Conservation (phyloP, 2,888 invertebrate species). For the Cancer borealis region DNA sequence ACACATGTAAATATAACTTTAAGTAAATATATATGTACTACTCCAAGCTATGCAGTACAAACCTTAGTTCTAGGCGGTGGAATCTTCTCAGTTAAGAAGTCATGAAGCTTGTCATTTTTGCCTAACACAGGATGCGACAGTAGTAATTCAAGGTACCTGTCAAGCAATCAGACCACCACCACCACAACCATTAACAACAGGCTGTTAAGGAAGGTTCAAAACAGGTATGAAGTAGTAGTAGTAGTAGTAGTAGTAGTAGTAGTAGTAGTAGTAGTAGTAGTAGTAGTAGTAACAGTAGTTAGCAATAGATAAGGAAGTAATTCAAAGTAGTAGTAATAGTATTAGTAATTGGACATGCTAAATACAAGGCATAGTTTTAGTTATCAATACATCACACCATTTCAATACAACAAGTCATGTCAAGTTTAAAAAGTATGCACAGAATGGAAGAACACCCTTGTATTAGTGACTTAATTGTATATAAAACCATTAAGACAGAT, state of each 20-base stretch:
- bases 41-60: neutral
- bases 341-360: neutral
- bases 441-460: too few species aligned
- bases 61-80: conserved; percentile 76
- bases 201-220: conserved; percentile 49
- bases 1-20: too few species aligned
- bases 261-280: neutral
- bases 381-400: too few species aligned
- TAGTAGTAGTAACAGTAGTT: neutral
- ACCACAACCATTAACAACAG: neutral
- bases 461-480: too few species aligned
- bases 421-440: too few species aligned
- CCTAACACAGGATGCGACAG: conserved; percentile 76
- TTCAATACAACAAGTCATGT: too few species aligned
- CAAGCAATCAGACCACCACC: neutral
- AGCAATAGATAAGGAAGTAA: neutral
- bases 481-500: too few species aligned
- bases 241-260: neutral
- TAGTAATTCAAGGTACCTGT: conserved; percentile 73
- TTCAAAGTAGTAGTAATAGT: neutral
- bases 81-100: conserved; percentile 73
- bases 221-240: neutral
- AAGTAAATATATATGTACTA: too few species aligned
- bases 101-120: conserved; percentile 71
- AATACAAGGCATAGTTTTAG: too few species aligned